A percentile compares a stretch with the other conserved stretches of the same genome.
These are phyloP conservation scores for Pangasius larnaudii DNA, from an alignment of 2,797 vertebrate genomes.

Conservation along the genomic window DNA sequence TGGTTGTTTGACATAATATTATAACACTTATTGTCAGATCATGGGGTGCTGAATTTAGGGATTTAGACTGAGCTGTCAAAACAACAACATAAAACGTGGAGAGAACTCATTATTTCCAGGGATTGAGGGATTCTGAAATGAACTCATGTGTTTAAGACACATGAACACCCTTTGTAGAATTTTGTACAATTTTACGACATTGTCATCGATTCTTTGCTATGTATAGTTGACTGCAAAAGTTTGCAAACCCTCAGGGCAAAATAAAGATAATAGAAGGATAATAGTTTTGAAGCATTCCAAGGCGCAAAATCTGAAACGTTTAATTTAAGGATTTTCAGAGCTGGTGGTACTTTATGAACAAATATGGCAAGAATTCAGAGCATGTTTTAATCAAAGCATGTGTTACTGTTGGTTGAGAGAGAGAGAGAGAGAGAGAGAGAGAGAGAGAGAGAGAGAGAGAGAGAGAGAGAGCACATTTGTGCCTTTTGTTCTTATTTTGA, in stretches of 20 bases:
- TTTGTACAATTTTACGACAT: too few species aligned
- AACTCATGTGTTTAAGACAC: too few species aligned
- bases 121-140: too few species aligned
- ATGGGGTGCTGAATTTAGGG: neutral
- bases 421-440: slow-evolving; percentile 45
- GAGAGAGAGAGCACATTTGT: slow-evolving; percentile 53
- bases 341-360: slow-evolving; percentile 54
- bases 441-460: slow-evolving; percentile 36
- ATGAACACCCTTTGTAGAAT: too few species aligned
- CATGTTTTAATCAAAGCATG: slow-evolving; percentile 67
- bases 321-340: neutral
- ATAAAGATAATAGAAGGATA: too few species aligned
- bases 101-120: too few species aligned
- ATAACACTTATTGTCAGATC: neutral
- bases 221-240: too few species aligned
- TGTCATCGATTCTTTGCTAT: too few species aligned
- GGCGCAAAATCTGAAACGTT: slow-evolving; percentile 47
- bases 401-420: slow-evolving; percentile 41
- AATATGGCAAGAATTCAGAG: slow-evolving; percentile 42
- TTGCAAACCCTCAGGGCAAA: too few species aligned
- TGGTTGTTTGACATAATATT: too few species aligned
- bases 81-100: too few species aligned
- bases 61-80: neutral
- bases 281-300: neutral
- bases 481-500: slow-evolving; percentile 54